Conservation (phyloP, 2,113 vertebrate species). For the Embiotoca jacksoni region DNA sequence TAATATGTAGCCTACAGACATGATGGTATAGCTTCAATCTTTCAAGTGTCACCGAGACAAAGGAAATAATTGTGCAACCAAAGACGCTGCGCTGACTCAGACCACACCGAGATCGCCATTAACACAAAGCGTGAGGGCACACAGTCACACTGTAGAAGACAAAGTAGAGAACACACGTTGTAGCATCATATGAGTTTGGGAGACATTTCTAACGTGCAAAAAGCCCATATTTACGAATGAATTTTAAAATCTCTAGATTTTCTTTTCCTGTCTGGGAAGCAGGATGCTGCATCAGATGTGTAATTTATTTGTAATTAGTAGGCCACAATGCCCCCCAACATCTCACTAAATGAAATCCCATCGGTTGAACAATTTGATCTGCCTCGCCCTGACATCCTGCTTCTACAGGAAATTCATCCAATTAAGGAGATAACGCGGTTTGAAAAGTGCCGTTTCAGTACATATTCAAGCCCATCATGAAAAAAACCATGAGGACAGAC, state of each 20-base stretch:
- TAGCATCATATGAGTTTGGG: no score
- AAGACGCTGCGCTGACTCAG: slow-evolving; percentile 7
- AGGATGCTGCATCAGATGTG: slow-evolving; percentile 11
- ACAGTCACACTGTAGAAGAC: not conserved
- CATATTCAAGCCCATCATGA: slow-evolving; percentile 4
- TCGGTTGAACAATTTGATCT: slow-evolving; percentile 30
- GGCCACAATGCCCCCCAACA: not conserved
- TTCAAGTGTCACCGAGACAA: no score
- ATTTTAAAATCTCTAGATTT: no score
- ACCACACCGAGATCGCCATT: not conserved
- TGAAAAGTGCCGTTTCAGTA: not conserved
- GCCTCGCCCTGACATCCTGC: slow-evolving; percentile 53
- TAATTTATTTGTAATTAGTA: not conserved
- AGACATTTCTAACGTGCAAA: no score
- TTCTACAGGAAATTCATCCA: slow-evolving; percentile 47
- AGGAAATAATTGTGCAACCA: not conserved
- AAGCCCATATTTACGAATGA: no score
- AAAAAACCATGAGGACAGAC: slow-evolving; percentile 8
- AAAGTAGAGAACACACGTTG: no score
- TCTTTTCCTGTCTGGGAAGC: not conserved
- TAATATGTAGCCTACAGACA: not conserved
- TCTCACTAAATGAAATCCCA: slow-evolving; percentile 15
- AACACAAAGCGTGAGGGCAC: slow-evolving; percentile 6
- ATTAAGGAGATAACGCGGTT: slow-evolving; percentile 63
- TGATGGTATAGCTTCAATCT: no score